Base-by-base conservation (phyloP, 2,888 invertebrate genomes). In the Cryptus armator region DNA sequence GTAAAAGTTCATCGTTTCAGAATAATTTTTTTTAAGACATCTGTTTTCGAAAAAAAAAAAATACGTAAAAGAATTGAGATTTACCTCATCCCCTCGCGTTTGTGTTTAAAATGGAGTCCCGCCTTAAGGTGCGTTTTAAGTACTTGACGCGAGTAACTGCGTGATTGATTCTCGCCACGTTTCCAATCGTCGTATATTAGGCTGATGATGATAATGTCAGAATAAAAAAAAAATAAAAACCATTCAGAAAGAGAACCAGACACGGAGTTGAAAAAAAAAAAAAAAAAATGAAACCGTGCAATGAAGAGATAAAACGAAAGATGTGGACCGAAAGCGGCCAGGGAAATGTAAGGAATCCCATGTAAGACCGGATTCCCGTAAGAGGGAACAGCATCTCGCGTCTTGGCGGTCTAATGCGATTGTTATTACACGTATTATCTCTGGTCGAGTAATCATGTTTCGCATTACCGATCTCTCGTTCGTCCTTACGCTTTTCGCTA, bases 401-500 rank as follows among this genome's bases (percentile, higher is more conserved):
- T 81, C 87, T 84, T 71, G 86, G 88, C 88, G 88, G 86, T 90
- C 91, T 93, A 92, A 92, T 92, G 92, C 92, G 92, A 92, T 93
- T 92, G 92, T 92, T 92, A 93, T 93, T 92, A 91, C 90, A 90
- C 89, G 88, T 91, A 91, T 92, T 91, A 92, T 91, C 92, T 91
- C 90, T 87, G 88, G 88, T 89, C 89, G 89, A 91, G 91, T 92
- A 92, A 92, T 92, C 92, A 91, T 91, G 91, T 89, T 91, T 91
- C 90, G 86, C 91, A 91, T 92, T 91, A 91, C 90, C 90, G 86
- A 89, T 91, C 88, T 89, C 88, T 86, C 86, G 87, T 87, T 89
- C 80, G 87, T 64, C 46, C 68, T 53, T 16, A 53, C 85, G 86
- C 48, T 76, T 83, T 72, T 37, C 80, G 48, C 74, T 66, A 77